Base-by-base conservation (phyloP, 2,797 vertebrate genomes). In the Acanthurus leucopareius region DNA sequence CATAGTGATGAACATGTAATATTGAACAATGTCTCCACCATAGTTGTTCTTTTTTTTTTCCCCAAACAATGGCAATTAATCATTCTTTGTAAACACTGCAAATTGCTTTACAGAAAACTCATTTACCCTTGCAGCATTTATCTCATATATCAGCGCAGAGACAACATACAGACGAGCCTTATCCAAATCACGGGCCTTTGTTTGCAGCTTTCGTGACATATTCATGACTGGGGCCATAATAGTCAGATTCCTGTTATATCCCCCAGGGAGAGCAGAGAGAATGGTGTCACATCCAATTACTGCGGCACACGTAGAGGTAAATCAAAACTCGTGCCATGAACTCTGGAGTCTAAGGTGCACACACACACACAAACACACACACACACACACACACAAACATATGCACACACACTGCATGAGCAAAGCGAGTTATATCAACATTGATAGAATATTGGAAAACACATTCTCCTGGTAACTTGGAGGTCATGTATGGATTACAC, bases 201-300 rank as follows among this genome's bases (percentile, higher is more conserved):
- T 94, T 93, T 93, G 93, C 90, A 80, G 88, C 88, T 84, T 90
- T 89, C 80, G 79, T 93, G 93, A 93, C 94, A 94, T 94, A 93
- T 94, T 94, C 93, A 94, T 89, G 92, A 93, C 93, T 89, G 83
- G 82, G 93, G 92, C 92, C 93, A 91, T 93, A 95, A 94, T 93
- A 93, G 93, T 93, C 87, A 92, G 91, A 94, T 92, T 93, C 89
- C 92, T 92, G 91, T 92, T 92, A 82, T 72, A 86, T 89, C 83
- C 93, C 93, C 92, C 73, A 49, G 92, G 92, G 94, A 91, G 91
- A 85, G 86, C 83, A 80, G 81, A 77, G 91, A 93, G 89, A 91
- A 93, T 91, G 92, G 91, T 95, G 93, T 93, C 93, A 94, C 91
- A 93, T 93, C 93, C 93, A 94, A 94, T 93, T 94, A 94, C 87